A percentile compares a stretch with the other conserved stretches of the same genome.
Evolutionary conservation across 2,113 vertebrate genomes (phyloP).

Genomic region (Pygoscelis adeliae): DNA sequence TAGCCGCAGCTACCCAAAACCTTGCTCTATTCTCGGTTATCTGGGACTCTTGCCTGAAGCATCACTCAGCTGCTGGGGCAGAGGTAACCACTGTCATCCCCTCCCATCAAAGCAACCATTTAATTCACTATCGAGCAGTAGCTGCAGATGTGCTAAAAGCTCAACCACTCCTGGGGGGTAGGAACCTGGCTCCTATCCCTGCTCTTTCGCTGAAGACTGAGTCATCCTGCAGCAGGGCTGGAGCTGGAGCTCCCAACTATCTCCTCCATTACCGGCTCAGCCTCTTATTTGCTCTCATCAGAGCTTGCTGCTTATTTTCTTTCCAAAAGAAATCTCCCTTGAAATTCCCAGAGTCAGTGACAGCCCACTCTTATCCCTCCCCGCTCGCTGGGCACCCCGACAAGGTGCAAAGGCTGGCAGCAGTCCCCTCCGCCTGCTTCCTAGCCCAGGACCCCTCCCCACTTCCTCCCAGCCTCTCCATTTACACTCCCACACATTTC

Average conservation of each 20-base stretch:
- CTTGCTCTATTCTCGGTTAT: not conserved
- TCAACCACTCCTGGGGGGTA: not conserved
- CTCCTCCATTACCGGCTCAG: not conserved
- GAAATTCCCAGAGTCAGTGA: not conserved
- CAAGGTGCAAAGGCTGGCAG: not conserved
- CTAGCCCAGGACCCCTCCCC: not conserved
- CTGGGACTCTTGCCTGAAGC: not conserved
- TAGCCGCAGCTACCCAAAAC: not conserved
- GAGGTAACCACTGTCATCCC: not conserved
- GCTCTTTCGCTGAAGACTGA: not conserved
- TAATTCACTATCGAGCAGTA: not conserved
- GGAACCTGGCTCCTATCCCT: constrained; percentile 2
- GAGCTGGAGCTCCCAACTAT: not conserved
- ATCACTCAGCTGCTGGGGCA: not conserved
- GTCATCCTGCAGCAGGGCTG: constrained; percentile 41
- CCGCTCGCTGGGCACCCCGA: not conserved
- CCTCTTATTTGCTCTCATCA: not conserved
- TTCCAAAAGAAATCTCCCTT: not conserved
- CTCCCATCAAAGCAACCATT: not conserved
- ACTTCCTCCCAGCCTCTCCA: not conserved
- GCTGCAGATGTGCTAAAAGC: constrained; percentile 3
- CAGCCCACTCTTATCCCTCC: not conserved
- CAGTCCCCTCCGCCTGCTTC: not conserved
- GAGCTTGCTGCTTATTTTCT: not conserved
- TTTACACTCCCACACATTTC: not conserved